Evolutionary conservation across 2,888 invertebrate genomes (phyloP).

Genomic region (Noctua janthina): DNA sequence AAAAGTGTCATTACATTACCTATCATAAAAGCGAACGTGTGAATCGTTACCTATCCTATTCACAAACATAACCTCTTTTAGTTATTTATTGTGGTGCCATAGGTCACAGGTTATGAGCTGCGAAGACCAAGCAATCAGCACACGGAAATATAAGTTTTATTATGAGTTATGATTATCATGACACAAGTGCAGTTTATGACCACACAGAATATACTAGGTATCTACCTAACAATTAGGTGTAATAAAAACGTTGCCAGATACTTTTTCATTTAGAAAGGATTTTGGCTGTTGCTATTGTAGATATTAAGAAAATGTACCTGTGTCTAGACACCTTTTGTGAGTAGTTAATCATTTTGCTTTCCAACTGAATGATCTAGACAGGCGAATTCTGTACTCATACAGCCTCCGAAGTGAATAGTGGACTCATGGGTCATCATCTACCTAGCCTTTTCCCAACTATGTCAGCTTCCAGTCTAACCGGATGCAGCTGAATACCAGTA

Average conservation of each 20-base stretch:
- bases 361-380: not conserved
- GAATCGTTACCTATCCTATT: conserved; percentile 1
- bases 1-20: conserved; percentile 7
- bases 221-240: not conserved
- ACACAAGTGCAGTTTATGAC: conserved; percentile 6
- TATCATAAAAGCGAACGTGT: conserved; percentile 29
- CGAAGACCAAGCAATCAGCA: conserved; percentile 27
- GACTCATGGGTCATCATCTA: too few species aligned
- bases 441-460: too few species aligned
- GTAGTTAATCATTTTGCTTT: not conserved
- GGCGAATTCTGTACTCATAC: not conserved
- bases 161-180: not conserved
- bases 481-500: too few species aligned
- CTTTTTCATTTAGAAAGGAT: not conserved
- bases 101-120: conserved; percentile 30
- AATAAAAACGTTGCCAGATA: not conserved
- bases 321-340: not conserved
- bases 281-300: not conserved
- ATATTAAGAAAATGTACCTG: not conserved
- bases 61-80: not conserved
- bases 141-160: conserved; percentile 39
- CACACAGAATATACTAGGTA: conserved; percentile 16
- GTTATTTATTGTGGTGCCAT: conserved; percentile 11
- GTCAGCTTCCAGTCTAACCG: too few species aligned
- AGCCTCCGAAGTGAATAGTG: not conserved